Percentiles rank a stretch among this genome's conserved stretches.
These are phyloP conservation scores for Choreutis nemorana DNA, from an alignment of 2,888 invertebrate genomes.

Conservation along the genomic window DNA sequence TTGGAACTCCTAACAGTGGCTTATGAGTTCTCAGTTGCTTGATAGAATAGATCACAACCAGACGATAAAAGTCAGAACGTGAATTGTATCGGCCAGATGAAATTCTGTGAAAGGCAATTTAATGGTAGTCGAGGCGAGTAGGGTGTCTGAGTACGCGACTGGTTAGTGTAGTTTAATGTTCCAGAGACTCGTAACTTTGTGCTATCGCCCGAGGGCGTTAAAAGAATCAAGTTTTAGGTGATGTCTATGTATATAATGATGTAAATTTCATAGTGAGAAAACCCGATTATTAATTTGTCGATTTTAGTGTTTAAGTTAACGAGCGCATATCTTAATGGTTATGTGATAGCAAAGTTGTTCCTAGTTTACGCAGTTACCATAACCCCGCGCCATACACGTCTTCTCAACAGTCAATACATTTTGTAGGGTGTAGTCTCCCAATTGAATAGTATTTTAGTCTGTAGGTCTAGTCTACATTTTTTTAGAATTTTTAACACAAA, in stretches of 20 bases:
- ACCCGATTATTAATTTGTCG: constrained; percentile 28
- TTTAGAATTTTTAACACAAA: too few relatives aligned
- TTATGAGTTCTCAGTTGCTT: too few relatives aligned
- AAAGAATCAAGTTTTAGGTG: constrained; percentile 25
- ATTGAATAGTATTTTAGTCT: too few relatives aligned
- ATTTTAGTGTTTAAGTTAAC: constrained; percentile 48
- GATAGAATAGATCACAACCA: too few relatives aligned
- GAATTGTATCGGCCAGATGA: constrained; percentile 18
- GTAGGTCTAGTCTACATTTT: too few relatives aligned
- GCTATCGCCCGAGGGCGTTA: constrained; percentile 28
- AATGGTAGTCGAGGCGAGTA: constrained; percentile 20
- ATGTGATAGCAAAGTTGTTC: constrained; percentile 45
- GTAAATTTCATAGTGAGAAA: constrained; percentile 28
- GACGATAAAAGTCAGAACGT: constrained; percentile 26
- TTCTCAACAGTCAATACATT: too few relatives aligned
- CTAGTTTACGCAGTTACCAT: constrained; percentile 40
- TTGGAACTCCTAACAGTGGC: too few relatives aligned
- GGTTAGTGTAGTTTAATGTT: constrained; percentile 31
- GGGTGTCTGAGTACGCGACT: constrained; percentile 21
- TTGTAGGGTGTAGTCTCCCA: too few relatives aligned
- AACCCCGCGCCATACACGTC: constrained; percentile 8
- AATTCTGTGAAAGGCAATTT: constrained; percentile 25
- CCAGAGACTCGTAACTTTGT: constrained; percentile 36
- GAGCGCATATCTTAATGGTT: constrained; percentile 56
- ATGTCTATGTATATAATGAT: constrained; percentile 24